These are phyloP conservation scores for Caenorhabditis panamensis DNA, from an alignment of 2,888 invertebrate species.

Conservation along the genomic window DNA sequence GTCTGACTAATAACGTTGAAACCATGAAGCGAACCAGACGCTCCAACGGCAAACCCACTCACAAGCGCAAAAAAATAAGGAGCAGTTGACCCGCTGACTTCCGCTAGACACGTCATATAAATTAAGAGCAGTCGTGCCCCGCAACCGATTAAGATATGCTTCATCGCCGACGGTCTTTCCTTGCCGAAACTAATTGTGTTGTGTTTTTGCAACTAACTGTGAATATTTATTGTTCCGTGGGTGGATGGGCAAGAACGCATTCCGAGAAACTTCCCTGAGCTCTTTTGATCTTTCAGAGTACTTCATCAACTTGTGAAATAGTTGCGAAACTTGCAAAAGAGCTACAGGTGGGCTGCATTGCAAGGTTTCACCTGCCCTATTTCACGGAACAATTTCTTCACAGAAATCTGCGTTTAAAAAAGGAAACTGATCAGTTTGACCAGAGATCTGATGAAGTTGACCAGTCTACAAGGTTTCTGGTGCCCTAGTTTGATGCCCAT, in stretches of 20 bases:
- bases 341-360: background rate
- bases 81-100: conserved; percentile 16
- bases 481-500: background rate
- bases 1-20: background rate
- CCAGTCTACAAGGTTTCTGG: conserved; percentile 21
- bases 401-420: conserved; percentile 14
- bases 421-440: conserved; percentile 11
- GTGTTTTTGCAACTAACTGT: conserved; percentile 54
- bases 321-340: background rate
- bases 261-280: conserved; percentile 17
- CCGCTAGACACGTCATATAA: conserved; percentile 50
- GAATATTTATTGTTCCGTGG: conserved; percentile 23
- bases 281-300: background rate
- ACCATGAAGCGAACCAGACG: background rate
- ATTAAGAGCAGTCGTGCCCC: conserved; percentile 31
- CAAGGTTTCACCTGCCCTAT: conserved; percentile 28
- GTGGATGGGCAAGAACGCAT: conserved; percentile 33
- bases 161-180: conserved; percentile 31
- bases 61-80: conserved; percentile 1
- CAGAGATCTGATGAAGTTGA: conserved; percentile 21
- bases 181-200: conserved; percentile 34
- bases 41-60: background rate
- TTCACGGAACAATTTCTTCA: conserved; percentile 22
- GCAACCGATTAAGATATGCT: conserved; percentile 45
- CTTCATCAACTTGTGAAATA: background rate